Evolutionary conservation across 2,888 invertebrate genomes (phyloP).

Genomic region (Parascotia fuliginaria): DNA sequence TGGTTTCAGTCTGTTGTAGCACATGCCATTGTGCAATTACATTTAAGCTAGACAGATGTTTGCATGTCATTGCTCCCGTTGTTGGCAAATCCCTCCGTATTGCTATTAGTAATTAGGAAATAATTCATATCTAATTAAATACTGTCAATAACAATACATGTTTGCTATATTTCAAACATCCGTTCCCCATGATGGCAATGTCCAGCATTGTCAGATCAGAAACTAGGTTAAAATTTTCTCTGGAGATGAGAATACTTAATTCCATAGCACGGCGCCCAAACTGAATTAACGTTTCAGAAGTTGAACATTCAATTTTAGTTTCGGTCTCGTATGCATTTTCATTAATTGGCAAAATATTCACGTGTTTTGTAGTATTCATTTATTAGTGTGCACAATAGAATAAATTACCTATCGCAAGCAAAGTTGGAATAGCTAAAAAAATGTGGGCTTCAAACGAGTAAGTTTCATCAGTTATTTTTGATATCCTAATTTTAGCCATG

Average conservation of each 20-base stretch:
- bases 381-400: too few species aligned
- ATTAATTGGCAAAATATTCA: neutral
- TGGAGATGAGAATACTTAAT: slow-evolving; percentile 51
- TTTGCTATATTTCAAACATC: too few species aligned
- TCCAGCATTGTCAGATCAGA: slow-evolving; percentile 48
- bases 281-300: slow-evolving; percentile 35
- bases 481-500: too few species aligned
- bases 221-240: slow-evolving; percentile 49
- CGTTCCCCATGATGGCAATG: slow-evolving; percentile 10
- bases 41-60: neutral
- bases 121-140: neutral
- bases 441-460: too few species aligned
- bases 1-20: neutral
- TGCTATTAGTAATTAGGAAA: too few species aligned
- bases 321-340: slow-evolving; percentile 17
- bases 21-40: neutral
- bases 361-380: too few species aligned
- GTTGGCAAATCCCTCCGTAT: too few species aligned
- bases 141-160: neutral
- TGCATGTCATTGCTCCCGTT: neutral
- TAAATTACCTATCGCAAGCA: too few species aligned
- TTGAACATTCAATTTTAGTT: slow-evolving; percentile 16
- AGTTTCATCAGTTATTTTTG: too few species aligned
- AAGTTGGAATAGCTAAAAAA: too few species aligned
- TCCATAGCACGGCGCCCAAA: slow-evolving; percentile 42